A percentile compares a stretch with the other conserved stretches of the same genome.
Conservation (phyloP, 2,113 vertebrate species). For the Melanocharis versteri region DNA sequence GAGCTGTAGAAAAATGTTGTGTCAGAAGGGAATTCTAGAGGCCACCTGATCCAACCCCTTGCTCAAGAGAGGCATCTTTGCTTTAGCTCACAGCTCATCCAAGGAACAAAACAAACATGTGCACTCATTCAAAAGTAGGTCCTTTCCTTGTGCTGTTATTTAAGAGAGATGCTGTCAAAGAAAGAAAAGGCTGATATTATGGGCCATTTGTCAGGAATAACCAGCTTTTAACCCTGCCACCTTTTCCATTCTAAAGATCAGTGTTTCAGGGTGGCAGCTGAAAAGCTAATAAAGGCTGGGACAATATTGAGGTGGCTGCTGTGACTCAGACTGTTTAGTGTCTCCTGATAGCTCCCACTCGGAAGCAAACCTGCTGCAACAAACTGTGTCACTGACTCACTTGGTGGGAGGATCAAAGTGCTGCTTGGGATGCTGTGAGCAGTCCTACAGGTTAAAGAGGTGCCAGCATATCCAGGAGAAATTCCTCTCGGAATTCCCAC, state of each 20-base stretch:
- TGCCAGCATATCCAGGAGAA: neutral
- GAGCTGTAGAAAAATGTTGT: neutral
- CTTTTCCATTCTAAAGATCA: neutral
- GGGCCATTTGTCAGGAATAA: neutral
- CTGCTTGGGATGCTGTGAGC: neutral
- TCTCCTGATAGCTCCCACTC: neutral
- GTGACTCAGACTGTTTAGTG: neutral
- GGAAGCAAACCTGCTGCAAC: constrained; percentile 2
- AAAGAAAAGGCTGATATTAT: neutral
- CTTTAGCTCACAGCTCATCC: neutral
- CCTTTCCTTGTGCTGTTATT: neutral
- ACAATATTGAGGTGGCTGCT: neutral
- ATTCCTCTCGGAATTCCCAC: neutral
- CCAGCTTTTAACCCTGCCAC: neutral
- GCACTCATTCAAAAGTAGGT: neutral
- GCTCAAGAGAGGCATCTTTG: neutral
- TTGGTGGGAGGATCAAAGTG: neutral
- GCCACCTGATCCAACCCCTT: neutral
- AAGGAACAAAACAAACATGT: neutral
- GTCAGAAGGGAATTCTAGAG: neutral
- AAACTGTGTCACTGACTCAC: neutral
- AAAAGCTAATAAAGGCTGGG: neutral
- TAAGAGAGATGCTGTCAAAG: neutral
- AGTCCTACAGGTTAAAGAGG: neutral
- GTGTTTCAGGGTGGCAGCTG: neutral